Conservation (phyloP, 2,113 vertebrate species). For the Illadopsis cleaveri region DNA sequence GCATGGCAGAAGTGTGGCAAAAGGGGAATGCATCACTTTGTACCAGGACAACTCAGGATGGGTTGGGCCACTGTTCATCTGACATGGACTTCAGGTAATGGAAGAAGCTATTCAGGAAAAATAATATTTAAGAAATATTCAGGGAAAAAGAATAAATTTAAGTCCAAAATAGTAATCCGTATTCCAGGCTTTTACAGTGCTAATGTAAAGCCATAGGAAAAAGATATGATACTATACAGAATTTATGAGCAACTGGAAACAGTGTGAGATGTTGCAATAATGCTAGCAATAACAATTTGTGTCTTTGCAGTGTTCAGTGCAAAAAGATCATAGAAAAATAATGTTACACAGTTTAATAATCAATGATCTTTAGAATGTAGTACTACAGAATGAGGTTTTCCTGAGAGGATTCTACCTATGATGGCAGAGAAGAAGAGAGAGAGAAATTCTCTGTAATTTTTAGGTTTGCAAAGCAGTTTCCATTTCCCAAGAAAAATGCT, state of each 20-base stretch:
- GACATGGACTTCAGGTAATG: background rate
- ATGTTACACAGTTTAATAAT: slow-evolving; percentile 40
- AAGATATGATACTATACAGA: slow-evolving; percentile 11
- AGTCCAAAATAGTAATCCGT: background rate
- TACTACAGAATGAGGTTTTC: slow-evolving; percentile 1
- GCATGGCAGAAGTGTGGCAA: fast-evolving
- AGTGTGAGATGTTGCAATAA: slow-evolving; percentile 23
- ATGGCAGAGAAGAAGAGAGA: background rate
- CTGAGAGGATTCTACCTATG: background rate
- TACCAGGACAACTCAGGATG: background rate
- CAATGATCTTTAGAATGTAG: slow-evolving; percentile 30
- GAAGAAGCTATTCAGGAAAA: background rate
- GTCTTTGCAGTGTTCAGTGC: slow-evolving; percentile 37
- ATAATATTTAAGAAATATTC: background rate
- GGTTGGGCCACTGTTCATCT: background rate
- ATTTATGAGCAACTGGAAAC: slow-evolving; percentile 41
- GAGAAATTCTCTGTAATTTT: background rate
- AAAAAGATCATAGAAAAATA: slow-evolving; percentile 55
- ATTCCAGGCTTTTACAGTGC: background rate
- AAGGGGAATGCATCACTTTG: background rate
- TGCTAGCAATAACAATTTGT: slow-evolving; percentile 47
- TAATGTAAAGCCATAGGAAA: background rate
- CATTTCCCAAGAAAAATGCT: background rate
- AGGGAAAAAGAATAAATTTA: background rate
- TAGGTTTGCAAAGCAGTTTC: background rate